Percentiles rank a stretch among this genome's conserved stretches.
phyloP scores from a whole-genome alignment of 2,888 invertebrate species.

The Rhagophthalmus giganteus region DNA sequence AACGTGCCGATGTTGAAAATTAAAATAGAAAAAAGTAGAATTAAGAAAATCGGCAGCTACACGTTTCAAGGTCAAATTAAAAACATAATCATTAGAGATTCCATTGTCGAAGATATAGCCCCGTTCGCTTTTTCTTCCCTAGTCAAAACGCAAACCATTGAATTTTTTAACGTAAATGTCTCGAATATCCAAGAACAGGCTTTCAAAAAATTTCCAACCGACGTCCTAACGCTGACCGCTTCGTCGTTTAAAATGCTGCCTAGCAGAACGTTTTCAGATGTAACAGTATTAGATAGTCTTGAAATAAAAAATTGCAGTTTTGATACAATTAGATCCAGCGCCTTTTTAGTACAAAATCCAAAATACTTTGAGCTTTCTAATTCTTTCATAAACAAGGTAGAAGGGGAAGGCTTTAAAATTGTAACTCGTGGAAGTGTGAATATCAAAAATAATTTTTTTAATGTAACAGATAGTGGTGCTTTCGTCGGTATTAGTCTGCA shows the following conservation, averaged over 20 bases:
- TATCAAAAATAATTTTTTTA: conserved; percentile 68
- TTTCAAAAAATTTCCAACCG: conserved; percentile 77
- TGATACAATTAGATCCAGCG: conserved; percentile 66
- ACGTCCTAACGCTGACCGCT: conserved; percentile 66
- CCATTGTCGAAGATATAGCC: conserved; percentile 63
- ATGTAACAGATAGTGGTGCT: conserved; percentile 62
- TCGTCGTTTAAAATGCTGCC: conserved; percentile 65
- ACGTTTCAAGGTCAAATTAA: conserved; percentile 74
- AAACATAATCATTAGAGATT: conserved; percentile 66
- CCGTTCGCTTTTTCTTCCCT: conserved; percentile 78
- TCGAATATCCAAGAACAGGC: conserved; percentile 69
- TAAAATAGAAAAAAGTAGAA: conserved; percentile 53
- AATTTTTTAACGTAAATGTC: conserved; percentile 64
- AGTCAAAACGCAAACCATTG: conserved; percentile 59
- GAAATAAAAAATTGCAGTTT: conserved; percentile 68
- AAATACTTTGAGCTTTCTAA: conserved; percentile 64
- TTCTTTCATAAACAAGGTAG: conserved; percentile 62
- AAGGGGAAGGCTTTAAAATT: conserved; percentile 69
- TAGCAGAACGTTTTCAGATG: conserved; percentile 73
- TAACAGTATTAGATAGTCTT: conserved; percentile 69
- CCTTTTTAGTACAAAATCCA: conserved; percentile 69
- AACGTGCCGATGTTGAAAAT: conserved; percentile 51
- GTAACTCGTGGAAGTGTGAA: conserved; percentile 64
- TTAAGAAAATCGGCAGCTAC: conserved; percentile 57
- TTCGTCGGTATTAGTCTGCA: conserved; percentile 64